Conservation (phyloP, 2,888 invertebrate genomes). For the Nemotelus pantherinus region DNA sequence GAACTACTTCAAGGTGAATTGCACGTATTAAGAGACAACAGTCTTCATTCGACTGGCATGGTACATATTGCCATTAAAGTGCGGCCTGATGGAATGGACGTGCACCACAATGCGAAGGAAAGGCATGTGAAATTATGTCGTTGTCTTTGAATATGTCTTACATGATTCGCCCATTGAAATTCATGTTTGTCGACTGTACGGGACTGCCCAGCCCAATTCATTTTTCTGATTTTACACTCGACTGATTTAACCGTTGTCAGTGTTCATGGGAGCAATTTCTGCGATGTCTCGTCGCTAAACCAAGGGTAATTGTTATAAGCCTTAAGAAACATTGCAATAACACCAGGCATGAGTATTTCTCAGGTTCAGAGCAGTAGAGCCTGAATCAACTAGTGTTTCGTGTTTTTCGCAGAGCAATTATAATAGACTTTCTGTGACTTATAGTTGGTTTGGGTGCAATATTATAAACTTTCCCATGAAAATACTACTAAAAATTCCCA, state of each 20-base stretch:
- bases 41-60: slow-evolving; percentile 21
- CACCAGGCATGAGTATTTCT: no score
- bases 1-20: slow-evolving; percentile 38
- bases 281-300: neutral
- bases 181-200: neutral
- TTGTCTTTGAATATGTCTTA: neutral
- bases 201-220: neutral
- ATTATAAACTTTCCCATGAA: no score
- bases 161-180: no score
- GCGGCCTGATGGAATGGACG: neutral
- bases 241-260: neutral
- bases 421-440: no score
- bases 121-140: neutral
- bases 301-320: neutral
- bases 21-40: slow-evolving; percentile 2
- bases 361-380: no score
- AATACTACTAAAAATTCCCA: no score
- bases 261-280: slow-evolving; percentile 1
- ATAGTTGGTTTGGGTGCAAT: no score
- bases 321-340: no score
- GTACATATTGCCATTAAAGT: neutral
- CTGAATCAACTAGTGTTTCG: no score
- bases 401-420: no score
- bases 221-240: slow-evolving; percentile 22
- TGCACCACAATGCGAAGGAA: neutral